Percentiles rank a stretch among this genome's conserved stretches.
These are phyloP conservation scores for rabbit (Oryctolagus cuniculus) DNA, from an alignment of 2,113 vertebrate species.

Conservation along the genomic window DNA sequence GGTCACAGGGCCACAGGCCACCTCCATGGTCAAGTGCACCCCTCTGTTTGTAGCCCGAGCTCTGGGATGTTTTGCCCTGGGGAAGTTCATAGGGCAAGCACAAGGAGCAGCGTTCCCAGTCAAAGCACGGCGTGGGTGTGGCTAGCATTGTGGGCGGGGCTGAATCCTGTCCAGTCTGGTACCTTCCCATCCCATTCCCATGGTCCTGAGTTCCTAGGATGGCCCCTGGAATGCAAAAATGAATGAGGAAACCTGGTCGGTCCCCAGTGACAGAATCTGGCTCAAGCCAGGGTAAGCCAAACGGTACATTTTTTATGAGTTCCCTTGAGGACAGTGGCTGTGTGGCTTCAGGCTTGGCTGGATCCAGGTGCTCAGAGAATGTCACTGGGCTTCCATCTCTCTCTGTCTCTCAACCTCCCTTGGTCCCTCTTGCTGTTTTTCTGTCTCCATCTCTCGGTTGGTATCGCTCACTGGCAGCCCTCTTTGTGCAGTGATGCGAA, in stretches of 20 bases:
- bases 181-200: neutral
- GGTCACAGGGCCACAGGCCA: neutral
- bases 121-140: neutral
- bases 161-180: neutral
- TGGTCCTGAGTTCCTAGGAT: neutral
- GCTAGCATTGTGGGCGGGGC: neutral
- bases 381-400: neutral
- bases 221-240: neutral
- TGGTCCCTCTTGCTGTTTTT: neutral
- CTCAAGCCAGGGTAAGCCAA: neutral
- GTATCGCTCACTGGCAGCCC: neutral
- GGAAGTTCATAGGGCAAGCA: neutral
- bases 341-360: neutral
- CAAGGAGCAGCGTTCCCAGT: neutral
- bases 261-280: neutral
- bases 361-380: neutral
- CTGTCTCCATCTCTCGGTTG: neutral
- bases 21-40: neutral
- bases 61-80: neutral
- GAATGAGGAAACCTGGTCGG: neutral
- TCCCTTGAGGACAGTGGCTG: too few relatives aligned
- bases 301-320: neutral
- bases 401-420: neutral
- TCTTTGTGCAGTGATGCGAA: neutral
- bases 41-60: neutral